Conservation (phyloP, 2,113 vertebrate genomes). For the Psettodes erumei region DNA sequence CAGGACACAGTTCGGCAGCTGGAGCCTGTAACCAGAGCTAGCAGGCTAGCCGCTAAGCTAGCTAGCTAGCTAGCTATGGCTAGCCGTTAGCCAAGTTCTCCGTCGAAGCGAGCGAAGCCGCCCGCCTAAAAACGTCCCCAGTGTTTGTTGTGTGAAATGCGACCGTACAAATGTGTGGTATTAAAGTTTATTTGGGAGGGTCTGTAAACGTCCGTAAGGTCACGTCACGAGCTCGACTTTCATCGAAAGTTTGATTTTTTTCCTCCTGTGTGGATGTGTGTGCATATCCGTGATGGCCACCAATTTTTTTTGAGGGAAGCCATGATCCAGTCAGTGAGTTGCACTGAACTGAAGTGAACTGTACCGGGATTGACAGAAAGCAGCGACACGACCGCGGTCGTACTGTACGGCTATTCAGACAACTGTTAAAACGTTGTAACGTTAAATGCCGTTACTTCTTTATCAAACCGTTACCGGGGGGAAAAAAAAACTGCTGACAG, state of each 20-base stretch:
- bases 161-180: background rate
- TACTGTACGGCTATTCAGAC: too few species aligned
- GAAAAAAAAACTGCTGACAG: too few species aligned
- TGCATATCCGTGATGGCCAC: constrained; percentile 65
- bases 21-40: constrained; percentile 25
- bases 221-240: constrained; percentile 25
- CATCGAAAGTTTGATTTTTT: constrained; percentile 43
- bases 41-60: constrained; percentile 48
- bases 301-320: constrained; percentile 63
- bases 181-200: background rate
- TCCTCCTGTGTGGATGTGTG: too few species aligned
- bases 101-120: constrained; percentile 13
- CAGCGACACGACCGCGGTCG: too few species aligned
- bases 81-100: constrained; percentile 53
- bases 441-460: background rate
- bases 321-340: constrained; percentile 74
- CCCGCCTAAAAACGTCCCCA: background rate
- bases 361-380: background rate
- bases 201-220: background rate
- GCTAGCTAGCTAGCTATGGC: constrained; percentile 48
- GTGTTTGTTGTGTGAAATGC: too few species aligned
- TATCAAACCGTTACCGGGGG: background rate
- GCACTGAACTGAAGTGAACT: constrained; percentile 4
- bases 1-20: constrained; percentile 18
- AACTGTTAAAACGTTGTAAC: background rate